Evolutionary conservation across 30 jellyfish, hydroid and myxozoan species (phyloP).

Genomic region (Hydractinia echinata): DNA sequence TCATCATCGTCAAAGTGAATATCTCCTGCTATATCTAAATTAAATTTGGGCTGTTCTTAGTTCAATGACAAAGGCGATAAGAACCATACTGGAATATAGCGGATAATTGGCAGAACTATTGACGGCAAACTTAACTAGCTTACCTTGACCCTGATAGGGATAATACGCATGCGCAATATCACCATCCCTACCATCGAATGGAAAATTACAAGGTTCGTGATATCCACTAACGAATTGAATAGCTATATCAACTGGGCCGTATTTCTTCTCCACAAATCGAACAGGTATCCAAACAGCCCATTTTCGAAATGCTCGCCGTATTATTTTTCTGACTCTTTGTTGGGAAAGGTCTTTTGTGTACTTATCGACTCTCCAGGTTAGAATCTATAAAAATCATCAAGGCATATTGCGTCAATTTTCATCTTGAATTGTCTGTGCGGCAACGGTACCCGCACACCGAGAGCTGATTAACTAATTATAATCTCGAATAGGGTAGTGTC

Average conservation of each 20-base stretch:
- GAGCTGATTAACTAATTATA: no score
- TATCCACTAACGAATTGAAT: background rate
- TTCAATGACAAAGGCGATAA: background rate
- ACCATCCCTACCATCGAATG: background rate
- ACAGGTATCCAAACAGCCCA: background rate
- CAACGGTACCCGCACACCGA: no score
- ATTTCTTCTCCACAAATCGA: background rate
- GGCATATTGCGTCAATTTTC: no score
- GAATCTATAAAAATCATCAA: background rate
- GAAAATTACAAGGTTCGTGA: background rate
- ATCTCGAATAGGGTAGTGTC: no score
- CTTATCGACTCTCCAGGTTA: background rate
- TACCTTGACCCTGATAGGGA: conserved; percentile 2
- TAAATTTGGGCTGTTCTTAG: background rate
- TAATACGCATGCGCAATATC: conserved; percentile 1
- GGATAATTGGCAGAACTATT: no score
- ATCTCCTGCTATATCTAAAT: background rate
- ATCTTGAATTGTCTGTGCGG: no score
- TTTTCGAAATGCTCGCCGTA: background rate
- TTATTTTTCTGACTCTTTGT: background rate
- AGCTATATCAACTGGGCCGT: background rate
- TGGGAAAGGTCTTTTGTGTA: background rate
- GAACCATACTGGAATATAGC: background rate
- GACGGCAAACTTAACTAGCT: no score
- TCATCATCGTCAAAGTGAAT: conserved; percentile 1